These are phyloP conservation scores for Paramuricea clavata DNA, from an alignment of 92 coral and sea anemone species.

Conservation along the genomic window DNA sequence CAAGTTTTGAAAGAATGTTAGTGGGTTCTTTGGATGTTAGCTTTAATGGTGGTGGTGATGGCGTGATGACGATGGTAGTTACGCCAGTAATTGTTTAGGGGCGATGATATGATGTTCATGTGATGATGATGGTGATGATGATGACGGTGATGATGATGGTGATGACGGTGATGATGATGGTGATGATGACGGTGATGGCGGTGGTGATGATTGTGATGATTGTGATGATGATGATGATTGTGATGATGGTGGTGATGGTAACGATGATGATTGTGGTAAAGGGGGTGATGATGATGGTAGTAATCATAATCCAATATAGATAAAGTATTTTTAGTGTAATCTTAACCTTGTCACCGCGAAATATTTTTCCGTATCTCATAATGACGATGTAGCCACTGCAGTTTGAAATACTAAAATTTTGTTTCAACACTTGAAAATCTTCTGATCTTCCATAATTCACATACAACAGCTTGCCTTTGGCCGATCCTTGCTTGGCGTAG, in stretches of 20 bases:
- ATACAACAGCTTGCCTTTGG: constrained; percentile 74
- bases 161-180: constrained; percentile 18
- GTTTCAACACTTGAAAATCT: constrained; percentile 69
- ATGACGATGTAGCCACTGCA: constrained; percentile 83
- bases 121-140: constrained; percentile 8
- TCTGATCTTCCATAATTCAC: constrained; percentile 84
- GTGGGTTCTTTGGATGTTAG: too few species aligned
- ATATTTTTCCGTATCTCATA: constrained; percentile 84
- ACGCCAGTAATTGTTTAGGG: too few species aligned
- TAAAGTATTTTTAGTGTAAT: neutral
- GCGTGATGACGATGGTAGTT: too few species aligned
- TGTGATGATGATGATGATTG: constrained; percentile 25
- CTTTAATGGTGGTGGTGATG: neutral
- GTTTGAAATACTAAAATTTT: constrained; percentile 47
- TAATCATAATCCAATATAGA: neutral
- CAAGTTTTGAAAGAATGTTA: neutral
- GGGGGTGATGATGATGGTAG: constrained; percentile 24
- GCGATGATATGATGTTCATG: too few species aligned
- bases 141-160: neutral
- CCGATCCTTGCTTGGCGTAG: constrained; percentile 83
- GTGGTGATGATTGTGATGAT: neutral
- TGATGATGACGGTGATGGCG: neutral
- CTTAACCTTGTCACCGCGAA: constrained; percentile 85
- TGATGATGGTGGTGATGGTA: constrained; percentile 27
- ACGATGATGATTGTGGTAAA: constrained; percentile 3